phyloP scores from a whole-genome alignment of 2,797 vertebrate species.

The Capromys pilorides region DNA sequence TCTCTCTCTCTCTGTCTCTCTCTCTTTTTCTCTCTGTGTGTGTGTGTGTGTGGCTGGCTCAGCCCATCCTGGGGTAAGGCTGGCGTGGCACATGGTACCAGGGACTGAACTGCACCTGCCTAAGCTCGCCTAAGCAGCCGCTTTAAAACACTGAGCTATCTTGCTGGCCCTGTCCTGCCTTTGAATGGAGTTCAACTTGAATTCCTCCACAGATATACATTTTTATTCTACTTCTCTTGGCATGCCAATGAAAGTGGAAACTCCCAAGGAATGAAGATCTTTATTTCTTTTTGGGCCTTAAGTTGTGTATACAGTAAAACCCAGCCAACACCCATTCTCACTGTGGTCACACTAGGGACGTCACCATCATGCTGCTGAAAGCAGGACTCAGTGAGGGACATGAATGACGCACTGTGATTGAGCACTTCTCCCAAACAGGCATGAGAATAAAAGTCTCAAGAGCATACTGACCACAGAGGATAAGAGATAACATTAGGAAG shows the following conservation, averaged over 20 bases:
- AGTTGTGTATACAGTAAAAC: background rate
- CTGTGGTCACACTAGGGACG: background rate
- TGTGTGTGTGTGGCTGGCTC: no score
- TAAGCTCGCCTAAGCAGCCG: no score
- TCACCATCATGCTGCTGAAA: background rate
- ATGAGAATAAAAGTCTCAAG: background rate
- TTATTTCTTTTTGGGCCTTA: background rate
- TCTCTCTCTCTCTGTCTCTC: no score
- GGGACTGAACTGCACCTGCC: no score
- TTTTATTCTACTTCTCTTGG: background rate
- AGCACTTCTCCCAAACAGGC: background rate
- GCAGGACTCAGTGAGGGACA: background rate
- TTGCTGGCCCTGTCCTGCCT: background rate
- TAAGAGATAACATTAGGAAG: background rate
- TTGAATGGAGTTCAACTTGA: background rate
- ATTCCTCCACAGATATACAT: accelerated
- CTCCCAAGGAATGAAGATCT: background rate
- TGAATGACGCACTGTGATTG: no score
- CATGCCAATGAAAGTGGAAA: background rate
- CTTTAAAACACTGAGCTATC: no score
- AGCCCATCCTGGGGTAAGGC: no score
- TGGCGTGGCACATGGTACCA: no score
- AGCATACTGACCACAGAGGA: background rate
- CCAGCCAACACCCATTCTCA: background rate
- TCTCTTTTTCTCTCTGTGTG: no score